Evolutionary conservation across 2,888 invertebrate species (phyloP), one percentile per base, ranked within the genome.

Genomic region (Rhogogaster chlorosoma): DNA sequence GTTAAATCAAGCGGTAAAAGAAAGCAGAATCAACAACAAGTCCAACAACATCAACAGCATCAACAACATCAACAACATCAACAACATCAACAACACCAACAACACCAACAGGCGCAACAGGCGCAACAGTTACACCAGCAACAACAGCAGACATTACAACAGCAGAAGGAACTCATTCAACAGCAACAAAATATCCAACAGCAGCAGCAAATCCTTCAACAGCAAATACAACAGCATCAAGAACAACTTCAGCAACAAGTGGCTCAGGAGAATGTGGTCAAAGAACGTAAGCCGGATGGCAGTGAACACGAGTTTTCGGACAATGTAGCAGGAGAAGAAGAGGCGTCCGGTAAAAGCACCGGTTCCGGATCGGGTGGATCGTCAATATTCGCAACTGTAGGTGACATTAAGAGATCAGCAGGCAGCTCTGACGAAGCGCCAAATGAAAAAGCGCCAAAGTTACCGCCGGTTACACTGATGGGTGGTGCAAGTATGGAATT

Each of bases 401-500:
- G 97, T 29, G 97, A 97, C 87, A 95, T 95, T 0, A 97, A 96
- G 93, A 95, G 95, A 88, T 94, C 95, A 71, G 94, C 95, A 0
- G 94, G 94, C 38, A 94, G 94, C 45, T 95, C 95, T 32, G 96
- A 96, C 88, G 96, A 96, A 91, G 94, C 95, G 29, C 93, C 93
- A 12, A 93, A 91, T 84, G 93, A 93, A 84, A 93, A 92, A 84
- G 88, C 89, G n/a, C 91, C 94, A 0, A 93, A 93, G 87, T 92
- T 95, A 67, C 95, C 95, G 4, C 94, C 94, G n/a, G 94, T 95
- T n/a, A 92, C 94, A 10, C 89, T 95, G 15, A 91, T 93, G 88
- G 94, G 95, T 86, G 96, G 96, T 29, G 95, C 96, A 22, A 96
- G 97, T 12, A 97, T 97, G 95, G 97, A 97, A 91, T 97, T 97